Percentiles rank a stretch among this genome's conserved stretches.
Conservation (phyloP, 2,113 vertebrate genomes). For the Scolopax mira region DNA sequence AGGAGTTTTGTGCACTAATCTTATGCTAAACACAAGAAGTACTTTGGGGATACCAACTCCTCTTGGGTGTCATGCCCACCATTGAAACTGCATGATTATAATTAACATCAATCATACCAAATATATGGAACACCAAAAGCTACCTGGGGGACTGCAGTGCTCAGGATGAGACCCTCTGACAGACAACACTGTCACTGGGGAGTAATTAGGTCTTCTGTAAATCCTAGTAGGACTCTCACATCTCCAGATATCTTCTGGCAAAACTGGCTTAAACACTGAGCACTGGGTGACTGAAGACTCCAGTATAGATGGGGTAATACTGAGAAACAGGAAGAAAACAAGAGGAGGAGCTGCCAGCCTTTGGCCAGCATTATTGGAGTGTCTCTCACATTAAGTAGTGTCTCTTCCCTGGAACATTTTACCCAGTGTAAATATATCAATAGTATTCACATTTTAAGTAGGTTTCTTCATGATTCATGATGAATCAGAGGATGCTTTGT, state of each 20-base stretch:
- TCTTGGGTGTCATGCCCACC: background rate
- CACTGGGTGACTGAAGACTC: background rate
- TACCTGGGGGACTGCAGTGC: background rate
- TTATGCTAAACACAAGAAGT: background rate
- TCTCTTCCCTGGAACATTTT: background rate
- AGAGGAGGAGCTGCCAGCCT: background rate
- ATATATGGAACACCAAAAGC: slow-evolving; percentile 10
- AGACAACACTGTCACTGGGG: background rate
- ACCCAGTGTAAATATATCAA: background rate
- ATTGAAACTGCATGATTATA: background rate
- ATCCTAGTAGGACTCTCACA: background rate
- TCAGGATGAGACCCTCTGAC: background rate
- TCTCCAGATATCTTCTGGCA: background rate
- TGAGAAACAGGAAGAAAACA: background rate
- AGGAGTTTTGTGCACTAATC: background rate
- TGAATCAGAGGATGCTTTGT: background rate
- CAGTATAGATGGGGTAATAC: background rate
- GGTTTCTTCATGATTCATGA: background rate
- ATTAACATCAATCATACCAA: background rate
- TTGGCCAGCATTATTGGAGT: background rate
- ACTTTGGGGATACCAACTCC: background rate
- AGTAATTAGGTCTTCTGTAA: background rate
- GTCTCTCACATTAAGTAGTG: background rate
- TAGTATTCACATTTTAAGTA: background rate
- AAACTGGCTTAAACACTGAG: background rate